Evolutionary conservation across 53 echinoderm and acorn worm species (phyloP).

Genomic region (Stichopus horrens): DNA sequence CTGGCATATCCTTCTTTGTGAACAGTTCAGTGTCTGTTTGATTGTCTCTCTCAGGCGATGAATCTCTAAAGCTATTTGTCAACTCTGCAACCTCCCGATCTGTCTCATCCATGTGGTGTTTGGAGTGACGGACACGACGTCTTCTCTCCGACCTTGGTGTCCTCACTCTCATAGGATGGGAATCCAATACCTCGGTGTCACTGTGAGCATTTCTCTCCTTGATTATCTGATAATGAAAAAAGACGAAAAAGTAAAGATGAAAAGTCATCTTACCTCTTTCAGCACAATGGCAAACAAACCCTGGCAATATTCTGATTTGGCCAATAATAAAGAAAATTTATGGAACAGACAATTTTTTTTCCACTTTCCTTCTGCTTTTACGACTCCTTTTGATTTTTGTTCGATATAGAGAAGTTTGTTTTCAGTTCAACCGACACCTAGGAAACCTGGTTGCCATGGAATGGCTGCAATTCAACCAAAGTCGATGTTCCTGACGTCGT

Average conservation of each 20-base stretch:
- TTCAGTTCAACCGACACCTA: too few relatives aligned
- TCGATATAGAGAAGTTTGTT: background rate
- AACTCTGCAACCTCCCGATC: slow-evolving; percentile 26
- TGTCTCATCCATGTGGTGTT: slow-evolving; percentile 13
- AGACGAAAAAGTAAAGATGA: background rate
- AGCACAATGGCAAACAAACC: background rate
- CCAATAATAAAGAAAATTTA: background rate
- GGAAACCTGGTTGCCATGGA: too few relatives aligned
- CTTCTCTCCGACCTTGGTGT: slow-evolving; percentile 14
- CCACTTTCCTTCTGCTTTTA: too few relatives aligned
- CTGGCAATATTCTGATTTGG: background rate
- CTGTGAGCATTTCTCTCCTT: slow-evolving; percentile 66
- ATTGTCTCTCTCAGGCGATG: background rate
- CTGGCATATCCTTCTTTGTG: slow-evolving; percentile 2
- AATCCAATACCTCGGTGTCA: slow-evolving; percentile 66
- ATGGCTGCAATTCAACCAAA: too few relatives aligned
- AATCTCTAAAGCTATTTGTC: background rate
- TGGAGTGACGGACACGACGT: background rate
- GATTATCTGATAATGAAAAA: slow-evolving; percentile 49
- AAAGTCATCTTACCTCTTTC: background rate
- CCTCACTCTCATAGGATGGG: slow-evolving; percentile 34
- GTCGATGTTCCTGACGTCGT: too few relatives aligned
- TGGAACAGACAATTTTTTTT: too few relatives aligned
- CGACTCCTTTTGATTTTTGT: background rate
- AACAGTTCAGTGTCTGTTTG: slow-evolving; percentile 33